phyloP scores from a whole-genome alignment of 2,888 invertebrate species.

The Rhingia rostrata region DNA sequence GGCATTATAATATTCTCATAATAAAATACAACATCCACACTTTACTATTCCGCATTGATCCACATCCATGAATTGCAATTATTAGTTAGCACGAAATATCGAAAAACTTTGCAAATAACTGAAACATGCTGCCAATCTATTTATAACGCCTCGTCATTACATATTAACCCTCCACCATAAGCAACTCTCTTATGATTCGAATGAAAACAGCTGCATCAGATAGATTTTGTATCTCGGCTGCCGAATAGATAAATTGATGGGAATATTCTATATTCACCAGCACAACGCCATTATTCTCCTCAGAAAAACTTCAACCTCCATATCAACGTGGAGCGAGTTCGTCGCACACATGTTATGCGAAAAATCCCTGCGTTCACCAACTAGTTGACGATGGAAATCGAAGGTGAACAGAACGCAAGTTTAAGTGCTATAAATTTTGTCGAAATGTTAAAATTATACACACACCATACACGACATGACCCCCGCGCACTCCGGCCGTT shows the following conservation, averaged over 20 bases:
- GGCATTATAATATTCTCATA: background rate
- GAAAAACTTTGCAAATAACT: slow-evolving; percentile 73
- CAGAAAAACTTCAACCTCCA: slow-evolving; percentile 38
- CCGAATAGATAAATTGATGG: slow-evolving; percentile 53
- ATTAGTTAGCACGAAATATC: slow-evolving; percentile 62
- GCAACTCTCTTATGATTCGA: slow-evolving; percentile 21
- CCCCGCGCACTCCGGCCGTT: background rate
- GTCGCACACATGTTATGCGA: slow-evolving; percentile 1
- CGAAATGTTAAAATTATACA: slow-evolving; percentile 73
- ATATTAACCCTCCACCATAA: slow-evolving; percentile 52
- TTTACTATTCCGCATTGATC: slow-evolving; percentile 42
- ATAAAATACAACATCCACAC: slow-evolving; percentile 52
- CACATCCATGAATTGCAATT: slow-evolving; percentile 70
- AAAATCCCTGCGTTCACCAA: slow-evolving; percentile 11
- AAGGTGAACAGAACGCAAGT: slow-evolving; percentile 68
- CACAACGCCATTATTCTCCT: slow-evolving; percentile 19
- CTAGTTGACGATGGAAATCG: slow-evolving; percentile 32
- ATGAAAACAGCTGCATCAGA: slow-evolving; percentile 52
- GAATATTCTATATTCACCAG: slow-evolving; percentile 51
- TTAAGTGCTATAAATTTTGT: slow-evolving; percentile 72
- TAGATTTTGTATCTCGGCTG: slow-evolving; percentile 1
- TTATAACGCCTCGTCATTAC: slow-evolving; percentile 69
- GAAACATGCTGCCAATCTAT: slow-evolving; percentile 73
- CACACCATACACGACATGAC: slow-evolving; percentile 43
- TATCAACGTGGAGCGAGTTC: slow-evolving; percentile 1